These are phyloP conservation scores for Echiichthys vipera DNA, from an alignment of 2,797 vertebrate species.

Conservation along the genomic window DNA sequence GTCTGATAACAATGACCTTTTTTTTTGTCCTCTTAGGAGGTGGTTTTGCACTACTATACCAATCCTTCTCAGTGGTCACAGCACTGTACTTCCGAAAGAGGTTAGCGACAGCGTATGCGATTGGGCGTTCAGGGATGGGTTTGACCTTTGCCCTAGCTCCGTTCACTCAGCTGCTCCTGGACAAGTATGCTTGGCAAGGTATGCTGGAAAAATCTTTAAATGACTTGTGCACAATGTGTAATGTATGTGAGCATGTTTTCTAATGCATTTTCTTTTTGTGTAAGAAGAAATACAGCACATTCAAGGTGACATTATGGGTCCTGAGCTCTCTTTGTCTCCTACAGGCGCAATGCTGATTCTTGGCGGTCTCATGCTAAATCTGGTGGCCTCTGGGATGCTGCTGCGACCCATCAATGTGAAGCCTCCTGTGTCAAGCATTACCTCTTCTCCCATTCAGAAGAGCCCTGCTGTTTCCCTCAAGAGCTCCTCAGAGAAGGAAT, in stretches of 20 bases:
- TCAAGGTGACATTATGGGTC: background rate
- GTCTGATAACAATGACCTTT: background rate
- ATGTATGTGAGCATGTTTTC: background rate
- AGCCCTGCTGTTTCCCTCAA: conserved; percentile 70
- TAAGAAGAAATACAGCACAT: background rate
- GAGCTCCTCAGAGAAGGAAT: conserved; percentile 77
- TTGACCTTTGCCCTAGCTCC: conserved; percentile 93
- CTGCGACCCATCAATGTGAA: conserved; percentile 83
- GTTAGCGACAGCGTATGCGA: conserved; percentile 88
- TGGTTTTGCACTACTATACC: conserved; percentile 92
- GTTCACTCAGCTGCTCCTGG: conserved; percentile 90
- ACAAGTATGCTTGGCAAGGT: conserved; percentile 93
- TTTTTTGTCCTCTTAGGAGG: conserved; percentile 80
- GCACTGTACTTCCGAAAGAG: conserved; percentile 89
- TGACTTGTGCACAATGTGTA: background rate
- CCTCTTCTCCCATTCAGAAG: conserved; percentile 71
- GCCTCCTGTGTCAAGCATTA: conserved; percentile 48
- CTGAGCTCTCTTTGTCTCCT: conserved; percentile 30
- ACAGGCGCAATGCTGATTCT: conserved; percentile 92
- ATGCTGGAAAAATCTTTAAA: conserved; percentile 37
- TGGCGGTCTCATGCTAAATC: conserved; percentile 91
- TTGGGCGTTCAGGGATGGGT: conserved; percentile 94
- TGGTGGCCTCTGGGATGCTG: conserved; percentile 93
- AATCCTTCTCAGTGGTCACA: conserved; percentile 87
- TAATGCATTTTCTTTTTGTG: background rate